These are phyloP conservation scores for Spea bombifrons DNA, from an alignment of 2,113 vertebrate species.

Conservation along the genomic window DNA sequence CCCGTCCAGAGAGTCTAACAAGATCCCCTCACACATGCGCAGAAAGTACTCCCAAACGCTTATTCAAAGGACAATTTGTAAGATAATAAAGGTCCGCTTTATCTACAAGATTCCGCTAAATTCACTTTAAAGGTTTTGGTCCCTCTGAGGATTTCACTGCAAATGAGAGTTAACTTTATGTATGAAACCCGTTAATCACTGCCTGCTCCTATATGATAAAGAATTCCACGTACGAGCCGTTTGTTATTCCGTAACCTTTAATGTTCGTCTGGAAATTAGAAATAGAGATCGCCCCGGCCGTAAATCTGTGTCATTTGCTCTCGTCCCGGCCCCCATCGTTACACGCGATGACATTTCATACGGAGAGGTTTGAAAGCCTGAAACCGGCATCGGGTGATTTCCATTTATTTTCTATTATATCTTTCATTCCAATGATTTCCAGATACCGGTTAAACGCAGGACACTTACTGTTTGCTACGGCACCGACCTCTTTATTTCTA, in stretches of 20 bases:
- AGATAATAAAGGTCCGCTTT: too few relatives aligned
- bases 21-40: too few relatives aligned
- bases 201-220: slow-evolving; percentile 6
- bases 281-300: background rate
- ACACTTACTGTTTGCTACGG: background rate
- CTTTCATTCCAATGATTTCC: background rate
- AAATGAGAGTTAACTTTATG: background rate
- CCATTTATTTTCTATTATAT: background rate
- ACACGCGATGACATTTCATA: slow-evolving; percentile 9
- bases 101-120: too few relatives aligned
- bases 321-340: slow-evolving; percentile 14
- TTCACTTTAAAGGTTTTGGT: too few relatives aligned
- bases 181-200: background rate
- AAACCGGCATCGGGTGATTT: background rate
- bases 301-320: slow-evolving; percentile 8
- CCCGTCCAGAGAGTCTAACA: too few relatives aligned
- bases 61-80: too few relatives aligned
- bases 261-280: slow-evolving; percentile 9
- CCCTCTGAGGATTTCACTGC: background rate
- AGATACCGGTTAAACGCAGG: background rate
- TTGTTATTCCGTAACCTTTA: slow-evolving; percentile 10
- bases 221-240: background rate
- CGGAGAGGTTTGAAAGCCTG: background rate
- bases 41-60: too few relatives aligned
- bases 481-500: too few relatives aligned